Conservation (phyloP, 2,797 vertebrate species). For the Sebastiscus tertius region DNA sequence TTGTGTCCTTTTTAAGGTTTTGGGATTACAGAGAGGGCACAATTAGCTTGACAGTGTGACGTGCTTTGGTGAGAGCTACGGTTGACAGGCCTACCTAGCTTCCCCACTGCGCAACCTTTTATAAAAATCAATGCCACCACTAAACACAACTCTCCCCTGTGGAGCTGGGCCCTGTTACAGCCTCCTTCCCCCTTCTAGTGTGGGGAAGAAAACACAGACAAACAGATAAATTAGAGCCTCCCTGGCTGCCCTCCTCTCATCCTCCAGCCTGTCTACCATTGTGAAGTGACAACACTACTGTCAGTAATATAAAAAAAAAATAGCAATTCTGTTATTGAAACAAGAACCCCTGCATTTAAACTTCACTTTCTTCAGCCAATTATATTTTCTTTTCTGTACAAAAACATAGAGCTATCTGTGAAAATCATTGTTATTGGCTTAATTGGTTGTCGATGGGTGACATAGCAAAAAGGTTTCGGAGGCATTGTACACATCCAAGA, state of each 20-base stretch:
- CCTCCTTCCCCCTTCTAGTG: conserved; percentile 58
- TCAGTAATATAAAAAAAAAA: conserved; percentile 42
- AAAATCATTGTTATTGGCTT: conserved; percentile 60
- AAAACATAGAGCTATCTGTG: conserved; percentile 21
- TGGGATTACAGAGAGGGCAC: conserved; percentile 47
- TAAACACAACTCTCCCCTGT: conserved; percentile 77
- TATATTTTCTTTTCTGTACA: conserved; percentile 55
- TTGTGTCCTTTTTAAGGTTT: conserved; percentile 46
- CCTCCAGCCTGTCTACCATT: conserved; percentile 48
- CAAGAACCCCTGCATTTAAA: conserved; percentile 62
- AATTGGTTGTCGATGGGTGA: conserved; percentile 50
- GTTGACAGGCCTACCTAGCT: conserved; percentile 78
- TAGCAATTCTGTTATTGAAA: conserved; percentile 38
- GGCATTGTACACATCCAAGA: conserved; percentile 36
- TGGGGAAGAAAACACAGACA: conserved; percentile 75
- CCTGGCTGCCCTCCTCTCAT: conserved; percentile 50
- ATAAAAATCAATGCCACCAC: conserved; percentile 83
- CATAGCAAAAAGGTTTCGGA: conserved; percentile 38
- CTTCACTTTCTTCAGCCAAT: conserved; percentile 62
- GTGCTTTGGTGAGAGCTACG: conserved; percentile 62
- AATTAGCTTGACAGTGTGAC: conserved; percentile 73
- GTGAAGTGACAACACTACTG: conserved; percentile 61
- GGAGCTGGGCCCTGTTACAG: conserved; percentile 68
- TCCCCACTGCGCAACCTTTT: conserved; percentile 81
- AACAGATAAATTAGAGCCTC: conserved; percentile 81